A percentile compares a stretch with the other conserved stretches of the same genome.
phyloP scores from a whole-genome alignment of 2,113 vertebrate genomes.

The Daphoenositta chrysoptera region DNA sequence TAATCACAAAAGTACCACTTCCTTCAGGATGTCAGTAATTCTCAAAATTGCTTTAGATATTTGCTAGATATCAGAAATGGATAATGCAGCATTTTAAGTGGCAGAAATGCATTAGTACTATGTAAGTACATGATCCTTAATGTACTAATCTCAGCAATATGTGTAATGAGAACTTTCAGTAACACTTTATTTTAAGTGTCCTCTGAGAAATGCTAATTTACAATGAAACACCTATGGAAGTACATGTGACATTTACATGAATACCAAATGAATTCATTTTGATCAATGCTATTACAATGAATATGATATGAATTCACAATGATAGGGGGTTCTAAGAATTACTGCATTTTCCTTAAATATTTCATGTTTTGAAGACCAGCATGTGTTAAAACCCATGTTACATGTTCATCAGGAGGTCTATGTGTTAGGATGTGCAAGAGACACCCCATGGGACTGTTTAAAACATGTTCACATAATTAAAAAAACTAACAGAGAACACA shows the following conservation, averaged over 20 bases:
- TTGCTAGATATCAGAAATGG: constrained; percentile 77
- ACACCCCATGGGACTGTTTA: background rate
- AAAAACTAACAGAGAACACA: background rate
- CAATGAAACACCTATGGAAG: constrained; percentile 83
- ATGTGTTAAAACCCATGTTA: background rate
- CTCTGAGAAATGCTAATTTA: constrained; percentile 85
- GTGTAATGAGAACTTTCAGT: constrained; percentile 84
- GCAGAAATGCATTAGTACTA: constrained; percentile 78
- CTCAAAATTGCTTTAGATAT: constrained; percentile 76
- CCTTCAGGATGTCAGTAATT: constrained; percentile 75
- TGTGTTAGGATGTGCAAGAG: background rate
- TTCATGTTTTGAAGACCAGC: constrained; percentile 49
- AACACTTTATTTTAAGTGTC: constrained; percentile 84
- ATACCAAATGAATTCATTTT: constrained; percentile 84
- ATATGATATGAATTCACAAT: constrained; percentile 76
- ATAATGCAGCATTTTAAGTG: constrained; percentile 75
- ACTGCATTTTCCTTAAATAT: constrained; percentile 62
- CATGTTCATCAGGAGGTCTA: background rate
- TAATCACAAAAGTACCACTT: constrained; percentile 69
- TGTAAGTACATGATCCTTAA: constrained; percentile 82
- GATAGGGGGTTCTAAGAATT: constrained; percentile 65
- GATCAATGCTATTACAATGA: constrained; percentile 80
- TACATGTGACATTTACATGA: constrained; percentile 81
- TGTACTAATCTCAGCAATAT: constrained; percentile 82
- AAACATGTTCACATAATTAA: background rate